These are phyloP conservation scores for Sebastes trivittatus DNA, from an alignment of 2,797 vertebrate genomes.

Conservation along the genomic window DNA sequence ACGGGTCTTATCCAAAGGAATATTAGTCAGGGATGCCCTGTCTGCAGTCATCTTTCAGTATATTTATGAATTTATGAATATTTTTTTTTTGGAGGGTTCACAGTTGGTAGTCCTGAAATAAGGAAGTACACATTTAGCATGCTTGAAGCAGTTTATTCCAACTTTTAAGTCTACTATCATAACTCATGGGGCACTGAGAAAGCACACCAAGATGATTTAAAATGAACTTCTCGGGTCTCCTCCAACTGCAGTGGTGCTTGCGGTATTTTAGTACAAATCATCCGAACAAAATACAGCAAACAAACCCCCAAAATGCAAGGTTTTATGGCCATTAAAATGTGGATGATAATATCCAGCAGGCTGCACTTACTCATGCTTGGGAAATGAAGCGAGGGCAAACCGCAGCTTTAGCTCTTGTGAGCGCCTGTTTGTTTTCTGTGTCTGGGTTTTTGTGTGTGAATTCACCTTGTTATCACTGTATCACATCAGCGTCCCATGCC, in stretches of 20 bases:
- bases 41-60: background rate
- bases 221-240: background rate
- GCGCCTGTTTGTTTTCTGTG: constrained; percentile 13
- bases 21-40: background rate
- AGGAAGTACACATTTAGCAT: background rate
- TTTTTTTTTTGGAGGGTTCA: background rate
- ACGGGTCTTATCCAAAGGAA: background rate
- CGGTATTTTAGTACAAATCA: background rate
- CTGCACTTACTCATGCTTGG: background rate
- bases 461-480: constrained; percentile 12
- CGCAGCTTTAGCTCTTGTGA: background rate
- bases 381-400: background rate
- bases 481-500: background rate
- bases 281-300: background rate
- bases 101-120: background rate
- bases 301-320: background rate
- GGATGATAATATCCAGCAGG: background rate
- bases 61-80: background rate
- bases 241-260: background rate
- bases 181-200: background rate
- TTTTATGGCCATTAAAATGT: background rate
- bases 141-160: background rate
- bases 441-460: background rate
- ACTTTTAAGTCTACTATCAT: background rate
- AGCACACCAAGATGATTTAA: background rate